Percentiles rank a stretch among this genome's conserved stretches.
These are phyloP conservation scores for Rhabdornis inornatus DNA, from an alignment of 2,113 vertebrate species.

Conservation along the genomic window DNA sequence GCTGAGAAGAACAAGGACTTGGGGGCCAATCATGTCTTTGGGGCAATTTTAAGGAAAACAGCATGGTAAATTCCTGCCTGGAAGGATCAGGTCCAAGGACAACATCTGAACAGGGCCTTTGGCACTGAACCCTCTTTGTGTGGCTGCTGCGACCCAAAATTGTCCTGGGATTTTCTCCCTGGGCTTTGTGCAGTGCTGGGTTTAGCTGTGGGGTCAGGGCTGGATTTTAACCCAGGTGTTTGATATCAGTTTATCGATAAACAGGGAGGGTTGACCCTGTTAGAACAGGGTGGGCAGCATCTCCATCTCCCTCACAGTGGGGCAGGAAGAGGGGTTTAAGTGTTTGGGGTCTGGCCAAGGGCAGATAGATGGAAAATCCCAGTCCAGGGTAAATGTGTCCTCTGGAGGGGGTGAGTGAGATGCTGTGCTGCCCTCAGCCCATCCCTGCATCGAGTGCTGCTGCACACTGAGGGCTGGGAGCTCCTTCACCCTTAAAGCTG, in stretches of 20 bases:
- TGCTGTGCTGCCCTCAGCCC: background rate
- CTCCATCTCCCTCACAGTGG: background rate
- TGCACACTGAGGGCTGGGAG: background rate
- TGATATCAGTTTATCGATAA: background rate
- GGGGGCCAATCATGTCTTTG: background rate
- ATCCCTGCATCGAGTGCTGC: background rate
- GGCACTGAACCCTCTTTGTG: background rate
- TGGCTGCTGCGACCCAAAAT: background rate
- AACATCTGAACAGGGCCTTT: background rate
- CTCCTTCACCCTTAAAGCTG: background rate
- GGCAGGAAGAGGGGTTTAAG: background rate
- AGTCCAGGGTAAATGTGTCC: background rate
- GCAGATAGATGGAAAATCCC: background rate
- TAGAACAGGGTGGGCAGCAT: background rate
- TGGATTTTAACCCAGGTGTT: background rate
- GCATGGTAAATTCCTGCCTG: background rate
- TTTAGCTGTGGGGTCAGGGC: background rate
- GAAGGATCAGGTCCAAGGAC: background rate
- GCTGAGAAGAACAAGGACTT: background rate
- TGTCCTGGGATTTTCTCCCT: background rate
- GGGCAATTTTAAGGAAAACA: slow-evolving; percentile 15
- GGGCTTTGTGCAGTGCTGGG: background rate
- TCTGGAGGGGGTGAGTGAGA: fast-evolving
- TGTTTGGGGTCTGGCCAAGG: background rate
- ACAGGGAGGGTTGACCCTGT: background rate